phyloP scores from a whole-genome alignment of 2,113 vertebrate genomes.

The Corapipo altera region DNA sequence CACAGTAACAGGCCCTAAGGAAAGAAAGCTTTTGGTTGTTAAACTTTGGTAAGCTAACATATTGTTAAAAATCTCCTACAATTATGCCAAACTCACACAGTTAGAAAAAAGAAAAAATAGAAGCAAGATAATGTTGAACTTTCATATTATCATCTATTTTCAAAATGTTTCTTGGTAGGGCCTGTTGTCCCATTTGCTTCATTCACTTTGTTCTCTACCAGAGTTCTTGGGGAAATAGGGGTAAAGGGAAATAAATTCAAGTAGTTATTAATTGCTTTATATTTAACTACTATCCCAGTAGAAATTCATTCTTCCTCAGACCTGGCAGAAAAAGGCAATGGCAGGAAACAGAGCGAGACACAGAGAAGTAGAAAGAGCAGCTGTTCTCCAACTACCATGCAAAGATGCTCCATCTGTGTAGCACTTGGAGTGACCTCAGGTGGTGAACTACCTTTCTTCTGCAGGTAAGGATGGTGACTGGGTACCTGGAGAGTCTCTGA shows the following conservation, averaged over 20 bases:
- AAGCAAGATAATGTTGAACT: not conserved
- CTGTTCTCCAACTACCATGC: not conserved
- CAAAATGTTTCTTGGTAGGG: not conserved
- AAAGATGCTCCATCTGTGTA: not conserved
- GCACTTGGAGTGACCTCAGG: not conserved
- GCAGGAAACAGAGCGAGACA: not conserved
- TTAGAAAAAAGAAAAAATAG: not conserved
- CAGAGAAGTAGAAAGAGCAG: not conserved
- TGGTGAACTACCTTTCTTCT: not conserved
- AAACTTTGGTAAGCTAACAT: not conserved
- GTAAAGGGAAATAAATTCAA: not conserved
- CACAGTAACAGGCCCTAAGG: not conserved
- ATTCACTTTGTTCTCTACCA: not conserved
- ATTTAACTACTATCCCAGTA: not conserved
- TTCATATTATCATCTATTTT: not conserved
- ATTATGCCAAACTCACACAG: not conserved
- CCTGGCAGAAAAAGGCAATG: not conserved
- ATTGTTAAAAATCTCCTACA: not conserved
- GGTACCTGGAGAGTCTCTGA: fast-evolving
- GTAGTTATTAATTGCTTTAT: not conserved
- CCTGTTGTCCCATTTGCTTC: not conserved
- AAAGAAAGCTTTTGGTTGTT: not conserved
- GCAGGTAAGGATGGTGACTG: not conserved
- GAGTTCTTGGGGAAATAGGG: not conserved
- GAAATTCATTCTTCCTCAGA: not conserved